Conservation (phyloP, 2,888 invertebrate species). For the Cryptops parisi region DNA sequence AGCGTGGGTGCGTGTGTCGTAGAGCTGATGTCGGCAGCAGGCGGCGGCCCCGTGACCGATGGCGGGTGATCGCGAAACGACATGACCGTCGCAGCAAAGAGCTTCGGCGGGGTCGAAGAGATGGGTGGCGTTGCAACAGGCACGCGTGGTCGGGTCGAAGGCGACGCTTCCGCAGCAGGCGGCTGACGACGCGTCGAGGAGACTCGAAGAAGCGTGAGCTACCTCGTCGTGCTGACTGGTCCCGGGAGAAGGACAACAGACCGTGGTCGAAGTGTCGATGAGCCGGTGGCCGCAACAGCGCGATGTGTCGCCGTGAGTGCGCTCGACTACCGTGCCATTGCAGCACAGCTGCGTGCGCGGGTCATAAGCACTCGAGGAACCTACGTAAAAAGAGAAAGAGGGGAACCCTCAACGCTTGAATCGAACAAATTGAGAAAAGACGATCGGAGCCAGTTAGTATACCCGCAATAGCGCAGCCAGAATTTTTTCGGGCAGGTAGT, state of each 20-base stretch:
- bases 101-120: slow-evolving; percentile 6
- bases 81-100: slow-evolving; percentile 3
- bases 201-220: neutral
- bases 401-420: too few relatives aligned
- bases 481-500: too few relatives aligned
- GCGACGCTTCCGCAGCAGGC: slow-evolving; percentile 2
- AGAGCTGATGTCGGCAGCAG: neutral
- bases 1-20: neutral
- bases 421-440: too few relatives aligned
- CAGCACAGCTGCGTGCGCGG: slow-evolving; percentile 6
- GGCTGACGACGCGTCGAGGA: neutral
- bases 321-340: neutral
- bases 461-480: too few relatives aligned
- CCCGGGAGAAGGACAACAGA: slow-evolving; percentile 8
- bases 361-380: slow-evolving; percentile 2
- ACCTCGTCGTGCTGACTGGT: neutral
- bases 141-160: neutral
- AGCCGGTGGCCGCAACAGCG: slow-evolving; percentile 1
- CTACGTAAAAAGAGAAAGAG: too few relatives aligned
- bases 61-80: too few relatives aligned
- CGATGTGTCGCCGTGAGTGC: neutral
- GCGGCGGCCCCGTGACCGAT: too few relatives aligned
- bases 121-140: neutral
- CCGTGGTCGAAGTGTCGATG: neutral
- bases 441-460: too few relatives aligned